These are phyloP conservation scores for Lutraria rhynchaena DNA, from an alignment of 1,140 invertebrate species.

Conservation along the genomic window DNA sequence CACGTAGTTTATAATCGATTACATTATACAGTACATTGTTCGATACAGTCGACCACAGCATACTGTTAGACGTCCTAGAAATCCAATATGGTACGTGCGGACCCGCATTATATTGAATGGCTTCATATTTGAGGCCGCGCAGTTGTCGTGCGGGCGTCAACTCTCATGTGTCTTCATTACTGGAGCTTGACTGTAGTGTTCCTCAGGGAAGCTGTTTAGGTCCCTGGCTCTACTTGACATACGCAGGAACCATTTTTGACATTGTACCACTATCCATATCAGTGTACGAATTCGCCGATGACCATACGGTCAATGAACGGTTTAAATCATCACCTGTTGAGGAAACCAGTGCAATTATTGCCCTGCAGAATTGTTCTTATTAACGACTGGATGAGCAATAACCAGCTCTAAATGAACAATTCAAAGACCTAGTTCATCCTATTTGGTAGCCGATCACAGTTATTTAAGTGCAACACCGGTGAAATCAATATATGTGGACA, in stretches of 20 bases:
- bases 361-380: too few relatives aligned
- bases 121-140: conserved; percentile 34
- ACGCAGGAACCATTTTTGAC: conserved; percentile 55
- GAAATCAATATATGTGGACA: not conserved
- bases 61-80: conserved; percentile 17
- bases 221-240: conserved; percentile 45
- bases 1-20: too few relatives aligned
- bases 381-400: conserved; percentile 12
- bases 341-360: not conserved
- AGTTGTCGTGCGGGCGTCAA: conserved; percentile 33
- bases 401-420: too few relatives aligned
- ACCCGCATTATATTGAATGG: conserved; percentile 5
- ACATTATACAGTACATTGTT: too few relatives aligned
- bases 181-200: conserved; percentile 3
- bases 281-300: conserved; percentile 44
- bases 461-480: not conserved
- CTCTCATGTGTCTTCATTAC: not conserved
- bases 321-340: too few relatives aligned
- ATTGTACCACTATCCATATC: conserved; percentile 30
- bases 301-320: conserved; percentile 12
- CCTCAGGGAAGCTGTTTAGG: too few relatives aligned
- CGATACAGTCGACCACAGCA: conserved; percentile 29
- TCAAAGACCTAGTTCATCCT: conserved; percentile 34
- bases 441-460: not conserved
- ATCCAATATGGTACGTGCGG: conserved; percentile 16